Evolutionary conservation across 2,888 invertebrate genomes (phyloP).

Genomic region (Meliscaeva auricollis): DNA sequence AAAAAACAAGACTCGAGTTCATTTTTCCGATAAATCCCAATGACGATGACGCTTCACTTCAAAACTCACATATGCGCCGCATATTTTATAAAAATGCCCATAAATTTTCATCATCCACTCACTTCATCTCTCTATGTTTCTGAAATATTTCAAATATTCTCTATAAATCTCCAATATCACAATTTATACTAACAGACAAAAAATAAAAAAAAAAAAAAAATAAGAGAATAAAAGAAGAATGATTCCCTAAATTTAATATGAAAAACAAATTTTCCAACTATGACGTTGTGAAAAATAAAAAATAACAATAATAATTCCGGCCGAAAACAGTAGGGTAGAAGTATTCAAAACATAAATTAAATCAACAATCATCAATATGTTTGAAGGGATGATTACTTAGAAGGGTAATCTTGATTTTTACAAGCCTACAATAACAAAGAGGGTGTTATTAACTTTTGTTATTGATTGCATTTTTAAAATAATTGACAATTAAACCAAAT

Average conservation of each 20-base stretch:
- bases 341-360: neutral
- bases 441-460: too few species aligned
- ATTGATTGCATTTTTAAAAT: too few species aligned
- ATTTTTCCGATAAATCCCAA: constrained; percentile 36
- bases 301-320: constrained; percentile 3
- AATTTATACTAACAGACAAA: constrained; percentile 34
- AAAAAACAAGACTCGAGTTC: neutral
- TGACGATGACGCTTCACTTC: constrained; percentile 41
- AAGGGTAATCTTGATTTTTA: too few species aligned
- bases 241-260: constrained; percentile 49
- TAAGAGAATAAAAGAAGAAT: constrained; percentile 1
- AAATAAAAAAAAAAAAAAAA: constrained; percentile 16
- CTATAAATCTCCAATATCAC: constrained; percentile 64
- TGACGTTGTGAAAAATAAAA: neutral
- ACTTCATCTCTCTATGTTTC: neutral
- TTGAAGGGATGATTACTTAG: too few species aligned
- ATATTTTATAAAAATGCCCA: constrained; percentile 27
- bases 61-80: constrained; percentile 42
- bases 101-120: constrained; percentile 44
- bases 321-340: neutral
- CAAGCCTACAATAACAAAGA: too few species aligned
- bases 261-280: constrained; percentile 53
- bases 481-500: too few species aligned
- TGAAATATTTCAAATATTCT: constrained; percentile 37
- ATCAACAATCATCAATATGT: too few species aligned